phyloP scores from a whole-genome alignment of 2,797 vertebrate genomes.

The Cheirogaleus major region DNA sequence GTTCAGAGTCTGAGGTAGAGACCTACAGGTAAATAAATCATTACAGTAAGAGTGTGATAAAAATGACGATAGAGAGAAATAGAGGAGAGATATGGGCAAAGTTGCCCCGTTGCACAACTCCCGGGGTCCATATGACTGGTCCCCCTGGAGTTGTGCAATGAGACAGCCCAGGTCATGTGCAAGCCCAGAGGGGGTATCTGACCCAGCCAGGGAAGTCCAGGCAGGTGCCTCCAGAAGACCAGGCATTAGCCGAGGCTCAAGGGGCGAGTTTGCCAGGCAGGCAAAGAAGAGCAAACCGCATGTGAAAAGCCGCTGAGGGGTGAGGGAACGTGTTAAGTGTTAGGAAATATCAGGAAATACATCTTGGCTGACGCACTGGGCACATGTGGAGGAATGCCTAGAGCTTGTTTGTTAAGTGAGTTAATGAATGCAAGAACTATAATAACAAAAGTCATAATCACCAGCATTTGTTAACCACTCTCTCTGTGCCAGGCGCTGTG shows the following conservation, averaged over 20 bases:
- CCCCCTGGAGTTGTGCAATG: not conserved
- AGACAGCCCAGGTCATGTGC: not conserved
- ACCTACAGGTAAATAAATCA: conserved; percentile 45
- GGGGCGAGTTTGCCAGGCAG: not conserved
- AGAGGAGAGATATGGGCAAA: not conserved
- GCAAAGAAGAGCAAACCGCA: not conserved
- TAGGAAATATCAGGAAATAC: conserved; percentile 37
- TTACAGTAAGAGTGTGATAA: conserved; percentile 47
- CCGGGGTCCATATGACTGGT: not conserved
- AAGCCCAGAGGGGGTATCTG: not conserved
- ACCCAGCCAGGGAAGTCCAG: not conserved
- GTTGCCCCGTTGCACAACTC: not conserved
- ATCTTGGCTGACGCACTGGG: conserved; percentile 22
- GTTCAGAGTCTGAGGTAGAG: conserved; percentile 68
- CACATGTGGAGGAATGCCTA: not conserved
- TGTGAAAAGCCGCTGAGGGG: not conserved
- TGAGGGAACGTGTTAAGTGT: not conserved
- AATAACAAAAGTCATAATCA: not conserved
- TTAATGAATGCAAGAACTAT: conserved; percentile 16
- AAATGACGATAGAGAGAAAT: not conserved
- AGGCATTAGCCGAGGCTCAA: not conserved
- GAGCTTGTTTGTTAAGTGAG: conserved; percentile 17
- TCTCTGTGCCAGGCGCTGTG: not conserved
- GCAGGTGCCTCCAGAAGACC: not conserved
- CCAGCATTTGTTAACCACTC: not conserved